A percentile compares a stretch with the other conserved stretches of the same genome.
Evolutionary conservation across 2,888 invertebrate species (phyloP).

Genomic region (Galerucella calmariensis): DNA sequence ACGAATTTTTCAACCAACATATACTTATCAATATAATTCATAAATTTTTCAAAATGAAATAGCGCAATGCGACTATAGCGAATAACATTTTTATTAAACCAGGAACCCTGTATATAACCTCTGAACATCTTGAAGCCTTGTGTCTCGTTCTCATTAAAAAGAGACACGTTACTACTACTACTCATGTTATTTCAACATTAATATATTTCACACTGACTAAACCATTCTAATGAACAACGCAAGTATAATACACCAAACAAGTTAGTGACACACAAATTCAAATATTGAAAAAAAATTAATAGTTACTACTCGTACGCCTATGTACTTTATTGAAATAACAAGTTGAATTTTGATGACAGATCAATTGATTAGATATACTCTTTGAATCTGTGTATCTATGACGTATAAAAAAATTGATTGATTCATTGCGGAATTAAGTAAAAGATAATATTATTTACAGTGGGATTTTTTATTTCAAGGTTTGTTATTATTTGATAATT

Average conservation of each 20-base stretch:
- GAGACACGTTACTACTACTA: conserved; percentile 8
- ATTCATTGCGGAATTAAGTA: not conserved
- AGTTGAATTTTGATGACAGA: conserved; percentile 8
- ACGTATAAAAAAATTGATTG: conserved; percentile 2
- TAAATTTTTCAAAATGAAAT: too few species aligned
- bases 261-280: conserved; percentile 8
- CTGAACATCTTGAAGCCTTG: conserved; percentile 30
- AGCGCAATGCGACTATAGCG: too few species aligned
- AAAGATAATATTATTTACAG: too few species aligned
- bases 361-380: conserved; percentile 1
- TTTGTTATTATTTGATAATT: too few species aligned
- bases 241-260: not conserved
- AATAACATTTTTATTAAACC: not conserved
- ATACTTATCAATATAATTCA: too few species aligned
- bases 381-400: not conserved
- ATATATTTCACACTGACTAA: conserved; percentile 16
- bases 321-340: not conserved
- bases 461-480: too few species aligned
- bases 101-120: conserved; percentile 8
- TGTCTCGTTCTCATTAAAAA: conserved; percentile 21
- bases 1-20: too few species aligned
- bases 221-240: not conserved
- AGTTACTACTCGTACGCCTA: not conserved
- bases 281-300: conserved; percentile 1
- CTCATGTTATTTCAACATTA: conserved; percentile 21